A percentile compares a stretch with the other conserved stretches of the same genome.
Evolutionary conservation across 23 tunicate genomes (phyloP).

Genomic region (Oikopleura dioica): DNA sequence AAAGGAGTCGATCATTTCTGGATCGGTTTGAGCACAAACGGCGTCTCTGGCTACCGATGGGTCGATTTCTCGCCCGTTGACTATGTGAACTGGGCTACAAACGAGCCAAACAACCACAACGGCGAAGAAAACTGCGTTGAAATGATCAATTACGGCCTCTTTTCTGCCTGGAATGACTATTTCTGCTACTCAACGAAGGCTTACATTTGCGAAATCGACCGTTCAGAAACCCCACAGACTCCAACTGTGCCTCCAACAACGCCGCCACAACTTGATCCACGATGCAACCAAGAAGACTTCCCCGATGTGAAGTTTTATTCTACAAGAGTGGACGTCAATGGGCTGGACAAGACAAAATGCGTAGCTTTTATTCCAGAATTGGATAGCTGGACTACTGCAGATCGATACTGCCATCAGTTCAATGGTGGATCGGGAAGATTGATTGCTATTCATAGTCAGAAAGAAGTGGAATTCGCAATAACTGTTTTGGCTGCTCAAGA

Average conservation of each 20-base stretch:
- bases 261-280: background rate
- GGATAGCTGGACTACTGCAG: slow-evolving; percentile 4
- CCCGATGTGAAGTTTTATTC: background rate
- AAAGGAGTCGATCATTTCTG: slow-evolving; percentile 21
- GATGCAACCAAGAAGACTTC: background rate
- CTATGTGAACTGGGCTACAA: slow-evolving; percentile 54
- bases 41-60: slow-evolving; percentile 32
- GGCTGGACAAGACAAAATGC: background rate
- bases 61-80: slow-evolving; percentile 44
- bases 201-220: slow-evolving; percentile 42
- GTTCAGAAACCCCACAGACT: slow-evolving; percentile 16
- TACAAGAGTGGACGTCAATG: background rate
- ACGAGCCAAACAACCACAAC: slow-evolving; percentile 46
- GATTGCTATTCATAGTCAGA: background rate
- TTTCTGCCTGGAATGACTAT: slow-evolving; percentile 28
- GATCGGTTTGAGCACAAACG: slow-evolving; percentile 41
- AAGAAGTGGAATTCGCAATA: background rate
- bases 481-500: background rate
- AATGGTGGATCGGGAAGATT: background rate
- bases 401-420: background rate
- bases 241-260: background rate
- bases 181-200: slow-evolving; percentile 35
- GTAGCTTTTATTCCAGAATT: background rate
- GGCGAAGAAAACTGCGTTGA: slow-evolving; percentile 47
- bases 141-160: slow-evolving; percentile 13